Evolutionary conservation across 2,888 invertebrate genomes (phyloP), one percentile per base, ranked within the genome.

Genomic region (Omphaloscelis lunosa): DNA sequence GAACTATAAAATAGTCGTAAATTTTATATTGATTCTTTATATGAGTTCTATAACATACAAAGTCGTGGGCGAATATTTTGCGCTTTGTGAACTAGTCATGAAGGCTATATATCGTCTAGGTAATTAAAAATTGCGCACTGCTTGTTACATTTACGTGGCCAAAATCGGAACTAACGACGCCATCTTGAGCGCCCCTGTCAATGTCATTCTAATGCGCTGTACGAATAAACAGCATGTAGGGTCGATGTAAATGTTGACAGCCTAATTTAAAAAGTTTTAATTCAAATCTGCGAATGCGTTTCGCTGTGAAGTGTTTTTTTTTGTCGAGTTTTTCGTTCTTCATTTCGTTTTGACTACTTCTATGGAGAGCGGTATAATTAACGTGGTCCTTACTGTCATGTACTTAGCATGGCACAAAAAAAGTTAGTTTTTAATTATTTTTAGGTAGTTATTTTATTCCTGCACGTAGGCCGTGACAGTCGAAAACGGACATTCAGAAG

Each of bases 1-100:
- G 39, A 72, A 29, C 65, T 58, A 80, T 80, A 73, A 84, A 84
- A 77, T 34, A 8, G 73, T 73, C 71, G 65, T 84, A 75, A 84
- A 81, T 75, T 77, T 58, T 84, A 77, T 65, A 72, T 11, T 39
- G 63, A 68, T 69, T 77, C 70, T 69, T 56, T 69, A 59, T 65
- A 79, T 68, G n/a, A n/a, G 29, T 41, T 51, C 39, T 61, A 17
- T 39, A 39, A 9, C 23, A 45, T 48, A 77, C 62, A 63, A 48
- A 69, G 63, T 56, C 15, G 56, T 23, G 48, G 53, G 41, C 4
- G 34, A 48, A 67, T 63, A 65, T 78, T 62, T 41, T 63, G 34
- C n/a, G 11, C 59, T 68, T 12, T 58, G 12, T 39, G 45, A 61
- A n/a, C 39, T 48, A 45, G 48, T 45, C 12, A 66, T 23, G 23